A percentile compares a stretch with the other conserved stretches of the same genome.
Evolutionary conservation across 2,113 vertebrate genomes (phyloP).

Genomic region (Zonotrichia leucophrys): DNA sequence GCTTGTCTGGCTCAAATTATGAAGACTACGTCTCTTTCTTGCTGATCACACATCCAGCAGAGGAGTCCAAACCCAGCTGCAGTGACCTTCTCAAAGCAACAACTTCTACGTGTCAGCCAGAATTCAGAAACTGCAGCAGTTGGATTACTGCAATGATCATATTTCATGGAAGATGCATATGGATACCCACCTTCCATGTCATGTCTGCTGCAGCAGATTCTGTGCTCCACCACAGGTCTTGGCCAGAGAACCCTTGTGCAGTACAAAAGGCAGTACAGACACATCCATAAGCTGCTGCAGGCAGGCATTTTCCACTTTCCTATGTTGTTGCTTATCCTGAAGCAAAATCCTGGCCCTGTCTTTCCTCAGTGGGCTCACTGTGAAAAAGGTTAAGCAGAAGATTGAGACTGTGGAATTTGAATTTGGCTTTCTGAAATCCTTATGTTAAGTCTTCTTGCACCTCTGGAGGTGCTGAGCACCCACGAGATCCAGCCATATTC

Average conservation of each 20-base stretch:
- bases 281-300: not conserved
- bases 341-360: not conserved
- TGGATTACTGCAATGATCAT: not conserved
- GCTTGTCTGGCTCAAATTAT: not conserved
- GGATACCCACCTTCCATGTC: not conserved
- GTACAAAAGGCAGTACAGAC: not conserved
- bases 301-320: not conserved
- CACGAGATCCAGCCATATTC: not conserved
- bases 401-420: not conserved
- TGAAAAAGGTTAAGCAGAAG: not conserved
- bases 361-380: not conserved
- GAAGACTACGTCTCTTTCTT: not conserved
- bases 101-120: fast-evolving
- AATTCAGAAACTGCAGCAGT: not conserved
- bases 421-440: not conserved
- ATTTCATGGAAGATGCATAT: not conserved
- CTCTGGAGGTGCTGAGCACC: not conserved
- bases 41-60: not conserved
- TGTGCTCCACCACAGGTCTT: not conserved
- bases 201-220: not conserved
- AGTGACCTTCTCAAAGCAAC: not conserved
- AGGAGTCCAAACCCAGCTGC: fast-evolving
- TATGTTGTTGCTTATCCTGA: not conserved
- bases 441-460: not conserved
- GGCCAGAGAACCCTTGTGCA: not conserved